Evolutionary conservation across 2,888 invertebrate species (phyloP).

Genomic region (Thereva nobilitata): DNA sequence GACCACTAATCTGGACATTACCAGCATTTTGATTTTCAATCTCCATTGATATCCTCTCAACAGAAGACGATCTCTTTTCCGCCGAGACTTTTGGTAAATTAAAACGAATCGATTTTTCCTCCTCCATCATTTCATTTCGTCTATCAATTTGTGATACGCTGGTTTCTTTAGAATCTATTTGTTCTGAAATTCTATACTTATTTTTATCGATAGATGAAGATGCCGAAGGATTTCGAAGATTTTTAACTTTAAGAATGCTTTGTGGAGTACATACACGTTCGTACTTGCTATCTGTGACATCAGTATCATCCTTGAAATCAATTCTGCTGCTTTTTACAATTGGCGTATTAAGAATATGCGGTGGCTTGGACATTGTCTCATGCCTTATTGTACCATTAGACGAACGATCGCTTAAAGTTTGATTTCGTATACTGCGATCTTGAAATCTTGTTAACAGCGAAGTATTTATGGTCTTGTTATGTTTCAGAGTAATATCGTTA

Average conservation of each 20-base stretch:
- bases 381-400: conserved; percentile 4
- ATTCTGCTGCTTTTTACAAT: conserved; percentile 38
- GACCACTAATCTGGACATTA: conserved; percentile 15
- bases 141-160: neutral
- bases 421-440: neutral
- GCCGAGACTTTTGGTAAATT: conserved; percentile 17
- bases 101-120: conserved; percentile 41
- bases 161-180: neutral
- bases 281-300: conserved; percentile 11
- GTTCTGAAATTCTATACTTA: neutral
- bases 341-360: conserved; percentile 38
- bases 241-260: conserved; percentile 37
- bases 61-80: neutral
- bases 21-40: neutral
- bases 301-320: conserved; percentile 6
- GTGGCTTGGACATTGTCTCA: conserved; percentile 1
- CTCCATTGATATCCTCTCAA: neutral
- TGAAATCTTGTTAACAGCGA: conserved; percentile 37
- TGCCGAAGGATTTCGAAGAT: conserved; percentile 8
- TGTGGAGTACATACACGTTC: conserved; percentile 36
- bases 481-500: conserved; percentile 13
- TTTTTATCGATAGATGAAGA: neutral
- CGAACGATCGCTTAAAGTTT: neutral
- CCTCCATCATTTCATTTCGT: conserved; percentile 19
- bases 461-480: conserved; percentile 19